Conservation (phyloP, 2,113 vertebrate species). For the Podiceps cristatus region DNA sequence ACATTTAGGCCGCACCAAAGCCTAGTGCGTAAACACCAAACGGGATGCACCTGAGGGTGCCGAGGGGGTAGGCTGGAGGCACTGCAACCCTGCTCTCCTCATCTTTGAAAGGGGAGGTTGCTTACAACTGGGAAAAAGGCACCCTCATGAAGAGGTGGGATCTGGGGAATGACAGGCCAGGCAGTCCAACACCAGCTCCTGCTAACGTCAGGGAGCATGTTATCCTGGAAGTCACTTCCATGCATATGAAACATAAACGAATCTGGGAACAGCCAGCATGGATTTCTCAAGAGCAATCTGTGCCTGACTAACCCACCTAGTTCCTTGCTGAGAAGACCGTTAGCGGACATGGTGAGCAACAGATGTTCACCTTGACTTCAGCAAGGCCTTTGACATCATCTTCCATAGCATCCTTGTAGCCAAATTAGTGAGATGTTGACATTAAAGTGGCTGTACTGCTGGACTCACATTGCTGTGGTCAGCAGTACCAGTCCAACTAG, state of each 20-base stretch:
- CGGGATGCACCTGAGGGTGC: not conserved
- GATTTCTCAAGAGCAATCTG: not conserved
- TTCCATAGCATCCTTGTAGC: not conserved
- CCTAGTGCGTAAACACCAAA: rapidly evolving
- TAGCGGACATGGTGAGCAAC: not conserved
- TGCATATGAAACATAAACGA: not conserved
- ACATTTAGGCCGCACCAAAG: not conserved
- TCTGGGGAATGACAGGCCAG: not conserved
- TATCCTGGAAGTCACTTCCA: not conserved
- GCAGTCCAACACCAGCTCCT: not conserved
- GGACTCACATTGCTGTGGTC: not conserved
- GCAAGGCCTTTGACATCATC: not conserved
- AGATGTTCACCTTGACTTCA: not conserved
- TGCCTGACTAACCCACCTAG: not conserved
- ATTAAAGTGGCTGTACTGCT: not conserved
- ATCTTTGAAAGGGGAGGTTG: not conserved
- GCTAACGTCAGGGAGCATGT: rapidly evolving
- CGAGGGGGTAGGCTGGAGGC: rapidly evolving
- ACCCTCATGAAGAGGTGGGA: not conserved
- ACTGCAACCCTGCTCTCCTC: not conserved
- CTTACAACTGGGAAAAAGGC: not conserved
- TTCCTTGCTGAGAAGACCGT: not conserved
- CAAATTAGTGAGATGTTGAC: not conserved
- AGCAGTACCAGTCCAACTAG: not conserved
- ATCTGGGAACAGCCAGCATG: not conserved